Evolutionary conservation across 2,113 vertebrate genomes (phyloP).

Genomic region (Lontra canadensis): DNA sequence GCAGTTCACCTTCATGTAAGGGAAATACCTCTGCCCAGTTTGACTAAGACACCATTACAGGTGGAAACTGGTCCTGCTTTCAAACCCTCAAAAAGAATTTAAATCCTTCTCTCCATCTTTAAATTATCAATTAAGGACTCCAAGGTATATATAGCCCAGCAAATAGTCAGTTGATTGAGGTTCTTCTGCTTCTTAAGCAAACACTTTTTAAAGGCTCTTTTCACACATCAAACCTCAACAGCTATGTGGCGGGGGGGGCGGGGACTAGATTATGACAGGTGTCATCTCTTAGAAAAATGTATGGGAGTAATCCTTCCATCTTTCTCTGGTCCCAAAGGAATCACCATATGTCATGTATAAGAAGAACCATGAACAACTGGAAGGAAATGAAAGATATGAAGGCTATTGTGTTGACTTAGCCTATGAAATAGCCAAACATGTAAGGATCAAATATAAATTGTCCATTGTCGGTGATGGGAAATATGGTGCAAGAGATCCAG

Average conservation of each 20-base stretch:
- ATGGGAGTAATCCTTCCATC: constrained; percentile 85
- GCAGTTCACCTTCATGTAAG: constrained; percentile 13
- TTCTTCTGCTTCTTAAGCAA: background rate
- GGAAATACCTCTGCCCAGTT: background rate
- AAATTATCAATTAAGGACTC: constrained; percentile 38
- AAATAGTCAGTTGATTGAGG: background rate
- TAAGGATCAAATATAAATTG: constrained; percentile 99
- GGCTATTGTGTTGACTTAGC: constrained; percentile 99
- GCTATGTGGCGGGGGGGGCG: background rate
- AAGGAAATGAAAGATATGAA: constrained; percentile 99
- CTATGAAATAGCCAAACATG: constrained; percentile 99
- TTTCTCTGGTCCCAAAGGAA: constrained; percentile 93
- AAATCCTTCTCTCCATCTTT: constrained; percentile 34
- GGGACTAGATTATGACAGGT: constrained; percentile 54
- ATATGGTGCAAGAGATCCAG: constrained; percentile 98
- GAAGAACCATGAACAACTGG: constrained; percentile 98
- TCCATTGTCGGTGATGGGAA: constrained; percentile 99
- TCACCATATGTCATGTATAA: constrained; percentile 99
- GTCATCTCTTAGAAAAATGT: constrained; percentile 84
- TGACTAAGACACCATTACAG: constrained; percentile 40
- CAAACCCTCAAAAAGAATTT: constrained; percentile 14
- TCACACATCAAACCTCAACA: constrained; percentile 35
- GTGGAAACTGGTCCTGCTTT: constrained; percentile 27
- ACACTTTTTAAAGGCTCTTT: background rate
- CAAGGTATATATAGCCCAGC: background rate